Base-by-base conservation (phyloP, 1,140 invertebrate genomes). In the Drosophila sechellia region DNA sequence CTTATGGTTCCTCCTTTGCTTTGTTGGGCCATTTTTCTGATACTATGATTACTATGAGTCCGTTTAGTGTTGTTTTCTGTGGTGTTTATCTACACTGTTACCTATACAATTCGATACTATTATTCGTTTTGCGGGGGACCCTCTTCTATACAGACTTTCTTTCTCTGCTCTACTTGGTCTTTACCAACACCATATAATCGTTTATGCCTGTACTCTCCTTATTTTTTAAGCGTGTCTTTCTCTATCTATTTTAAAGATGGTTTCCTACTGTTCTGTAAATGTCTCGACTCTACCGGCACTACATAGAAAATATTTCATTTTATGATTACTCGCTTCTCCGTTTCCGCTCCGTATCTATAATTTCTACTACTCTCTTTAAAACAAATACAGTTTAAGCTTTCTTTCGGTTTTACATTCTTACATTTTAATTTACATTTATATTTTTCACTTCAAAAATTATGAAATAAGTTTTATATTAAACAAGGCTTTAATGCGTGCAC, bases 1-100 rank as follows among this genome's bases (percentile, higher is more conserved):
- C 50, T 35, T 52, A 39, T 22, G 31, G 6, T 35, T 5, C 53
- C 17, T 5, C 53, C 17, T 27, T 17, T 27, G 17, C 40, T 37
- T 60, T 46, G 55, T 34, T 25, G 6, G 34, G 20, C 8, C 27
- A 17, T 63, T 27, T 49, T 45, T 53, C 0, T 20, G 35, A 13
- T n/a, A 45, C 15, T 17, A 17, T 17, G 25, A 31, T 13, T 60
- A 31, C 12, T 37, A 60, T 15, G 22, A 61, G 56, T 64, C 5
- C 15, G 22, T 22, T 68, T 52, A 49, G 43, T 65, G 64, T 64
- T 35, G 37, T 64, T 68, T 65, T 43, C 31, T 60, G 27, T 68
- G 35, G 37, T 68, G 59, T 42, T 65, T 64, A 43, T 50, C 45
- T 65, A 10, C 27, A n/a, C 4, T 64, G n/a, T 60, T 60, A 17